phyloP scores from a whole-genome alignment of 2,113 vertebrate genomes.

The Eleginops maclovinus region DNA sequence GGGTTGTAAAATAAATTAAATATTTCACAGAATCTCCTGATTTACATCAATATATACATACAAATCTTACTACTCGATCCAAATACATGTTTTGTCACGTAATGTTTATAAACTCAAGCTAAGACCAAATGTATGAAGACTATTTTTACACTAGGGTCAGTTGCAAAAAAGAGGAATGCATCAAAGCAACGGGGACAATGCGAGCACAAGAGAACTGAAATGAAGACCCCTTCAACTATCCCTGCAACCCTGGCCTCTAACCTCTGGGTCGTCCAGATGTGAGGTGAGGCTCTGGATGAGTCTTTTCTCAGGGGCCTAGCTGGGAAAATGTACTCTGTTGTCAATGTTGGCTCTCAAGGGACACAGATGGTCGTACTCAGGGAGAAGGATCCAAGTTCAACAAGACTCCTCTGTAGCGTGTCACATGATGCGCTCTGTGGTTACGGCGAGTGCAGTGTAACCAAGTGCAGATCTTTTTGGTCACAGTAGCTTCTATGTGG shows the following conservation, averaged over 20 bases:
- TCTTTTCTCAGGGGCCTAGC: constrained; percentile 67
- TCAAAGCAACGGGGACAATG: constrained; percentile 39
- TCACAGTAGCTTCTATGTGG: constrained; percentile 65
- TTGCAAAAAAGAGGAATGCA: constrained; percentile 12
- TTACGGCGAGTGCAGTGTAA: constrained; percentile 58
- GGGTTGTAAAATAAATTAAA: constrained; percentile 12
- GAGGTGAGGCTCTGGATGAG: constrained; percentile 63
- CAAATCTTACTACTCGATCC: too few relatives aligned
- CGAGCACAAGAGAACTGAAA: constrained; percentile 49
- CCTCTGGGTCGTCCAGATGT: constrained; percentile 79
- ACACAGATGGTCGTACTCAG: constrained; percentile 74
- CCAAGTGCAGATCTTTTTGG: constrained; percentile 63
- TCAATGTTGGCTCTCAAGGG: constrained; percentile 61
- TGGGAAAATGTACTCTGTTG: constrained; percentile 70
- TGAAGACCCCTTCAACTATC: constrained; percentile 47
- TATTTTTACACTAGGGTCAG: background rate
- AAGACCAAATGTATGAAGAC: background rate
- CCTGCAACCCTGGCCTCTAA: constrained; percentile 50
- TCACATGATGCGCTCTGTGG: constrained; percentile 69
- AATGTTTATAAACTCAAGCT: constrained; percentile 8
- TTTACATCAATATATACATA: too few relatives aligned
- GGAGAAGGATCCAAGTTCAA: constrained; percentile 63
- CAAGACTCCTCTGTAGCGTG: constrained; percentile 59
- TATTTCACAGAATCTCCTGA: background rate
- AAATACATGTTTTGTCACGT: too few relatives aligned